Conservation (phyloP, 2,113 vertebrate species). For the Zootoca vivipara region DNA sequence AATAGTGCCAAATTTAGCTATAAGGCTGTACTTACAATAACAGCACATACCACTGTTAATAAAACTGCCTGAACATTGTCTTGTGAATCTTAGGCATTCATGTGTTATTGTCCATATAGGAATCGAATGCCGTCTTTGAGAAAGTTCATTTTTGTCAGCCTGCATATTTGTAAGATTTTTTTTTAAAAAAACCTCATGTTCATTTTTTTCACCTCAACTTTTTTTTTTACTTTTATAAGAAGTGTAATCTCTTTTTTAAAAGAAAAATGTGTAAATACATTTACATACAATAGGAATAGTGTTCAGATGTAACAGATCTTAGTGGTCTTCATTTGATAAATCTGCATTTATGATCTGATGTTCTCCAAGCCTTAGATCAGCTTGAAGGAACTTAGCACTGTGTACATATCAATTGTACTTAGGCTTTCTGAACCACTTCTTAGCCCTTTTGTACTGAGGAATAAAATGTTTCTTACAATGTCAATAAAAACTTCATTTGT, state of each 20-base stretch:
- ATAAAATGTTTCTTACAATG: constrained; percentile 96
- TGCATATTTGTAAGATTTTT: constrained; percentile 78
- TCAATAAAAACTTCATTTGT: constrained; percentile 96
- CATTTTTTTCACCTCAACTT: constrained; percentile 71
- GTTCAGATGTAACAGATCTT: constrained; percentile 75
- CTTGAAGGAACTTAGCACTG: constrained; percentile 75
- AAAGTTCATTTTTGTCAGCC: constrained; percentile 74
- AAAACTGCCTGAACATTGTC: constrained; percentile 60
- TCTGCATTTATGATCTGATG: constrained; percentile 77
- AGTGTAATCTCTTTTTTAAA: constrained; percentile 82
- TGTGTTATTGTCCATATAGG: constrained; percentile 64
- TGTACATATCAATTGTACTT: constrained; percentile 78
- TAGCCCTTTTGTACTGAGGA: constrained; percentile 95
- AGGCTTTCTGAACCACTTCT: constrained; percentile 90
- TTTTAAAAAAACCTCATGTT: constrained; percentile 60
- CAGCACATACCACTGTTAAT: constrained; percentile 71
- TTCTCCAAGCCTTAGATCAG: constrained; percentile 74
- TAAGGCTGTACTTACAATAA: constrained; percentile 33
- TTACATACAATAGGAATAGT: constrained; percentile 88
- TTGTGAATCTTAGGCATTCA: constrained; percentile 70
- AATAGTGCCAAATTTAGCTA: constrained; percentile 79
- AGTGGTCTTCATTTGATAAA: constrained; percentile 79
- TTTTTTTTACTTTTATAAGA: constrained; percentile 72
- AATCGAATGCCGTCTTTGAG: constrained; percentile 72
- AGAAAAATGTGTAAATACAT: constrained; percentile 89